A percentile compares a stretch with the other conserved stretches of the same genome.
phyloP scores from a whole-genome alignment of 2,797 vertebrate species.

The Chloroceryle inda region DNA sequence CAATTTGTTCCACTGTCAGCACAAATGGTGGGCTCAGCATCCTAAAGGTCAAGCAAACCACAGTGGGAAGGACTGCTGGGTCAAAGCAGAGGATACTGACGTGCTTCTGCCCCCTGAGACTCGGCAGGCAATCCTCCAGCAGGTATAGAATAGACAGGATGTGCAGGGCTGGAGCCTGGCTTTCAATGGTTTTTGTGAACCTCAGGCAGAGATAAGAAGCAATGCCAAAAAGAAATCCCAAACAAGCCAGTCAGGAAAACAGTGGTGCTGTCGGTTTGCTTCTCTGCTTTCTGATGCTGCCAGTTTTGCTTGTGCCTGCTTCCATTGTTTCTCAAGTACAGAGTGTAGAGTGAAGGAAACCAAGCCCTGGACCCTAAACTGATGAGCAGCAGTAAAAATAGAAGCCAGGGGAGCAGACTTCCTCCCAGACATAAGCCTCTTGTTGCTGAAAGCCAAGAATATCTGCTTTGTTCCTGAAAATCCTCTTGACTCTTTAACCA shows the following conservation, averaged over 20 bases:
- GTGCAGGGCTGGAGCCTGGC: not conserved
- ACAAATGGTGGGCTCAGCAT: not conserved
- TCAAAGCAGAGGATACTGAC: not conserved
- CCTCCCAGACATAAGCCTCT: not conserved
- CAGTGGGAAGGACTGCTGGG: not conserved
- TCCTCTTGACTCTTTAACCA: not conserved
- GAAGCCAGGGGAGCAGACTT: constrained; percentile 42
- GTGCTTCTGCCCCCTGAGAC: not conserved
- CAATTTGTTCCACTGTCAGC: not conserved
- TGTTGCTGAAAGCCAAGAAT: not conserved
- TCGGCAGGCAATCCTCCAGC: not conserved
- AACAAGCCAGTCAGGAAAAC: not conserved
- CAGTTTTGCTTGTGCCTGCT: not conserved
- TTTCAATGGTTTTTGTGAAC: not conserved
- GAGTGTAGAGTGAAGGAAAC: constrained; percentile 7
- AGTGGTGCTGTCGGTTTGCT: not conserved
- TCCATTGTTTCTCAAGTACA: not conserved
- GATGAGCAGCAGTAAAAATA: constrained; percentile 36
- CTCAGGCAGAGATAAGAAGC: not conserved
- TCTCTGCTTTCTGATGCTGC: not conserved
- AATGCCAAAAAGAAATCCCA: not conserved
- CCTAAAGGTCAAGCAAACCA: not conserved
- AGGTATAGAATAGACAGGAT: not conserved
- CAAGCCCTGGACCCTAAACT: not conserved
- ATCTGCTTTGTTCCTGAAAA: not conserved